phyloP scores from a whole-genome alignment of 2,113 vertebrate species.

The Myocastor coypus region DNA sequence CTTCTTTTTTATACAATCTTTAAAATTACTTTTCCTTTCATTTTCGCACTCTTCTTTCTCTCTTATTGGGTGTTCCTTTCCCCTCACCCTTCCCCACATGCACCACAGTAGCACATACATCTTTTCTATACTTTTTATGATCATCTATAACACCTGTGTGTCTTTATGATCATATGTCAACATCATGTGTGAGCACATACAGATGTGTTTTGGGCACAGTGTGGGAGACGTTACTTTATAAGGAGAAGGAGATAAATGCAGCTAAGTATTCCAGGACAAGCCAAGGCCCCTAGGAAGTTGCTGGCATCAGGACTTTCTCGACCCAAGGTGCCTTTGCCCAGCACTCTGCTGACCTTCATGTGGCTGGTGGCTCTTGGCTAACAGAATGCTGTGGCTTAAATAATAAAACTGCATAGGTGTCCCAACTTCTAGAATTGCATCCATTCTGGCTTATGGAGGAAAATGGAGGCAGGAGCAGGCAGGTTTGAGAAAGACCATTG shows the following conservation, averaged over 20 bases:
- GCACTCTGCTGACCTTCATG: neutral
- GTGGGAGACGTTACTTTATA: constrained; percentile 4
- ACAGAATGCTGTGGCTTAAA: neutral
- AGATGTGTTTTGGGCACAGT: neutral
- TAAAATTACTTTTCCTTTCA: neutral
- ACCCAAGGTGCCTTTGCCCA: neutral
- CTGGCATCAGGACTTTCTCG: neutral
- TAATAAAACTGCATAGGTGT: neutral
- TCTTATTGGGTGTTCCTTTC: neutral
- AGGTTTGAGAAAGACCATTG: neutral
- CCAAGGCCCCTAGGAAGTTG: neutral
- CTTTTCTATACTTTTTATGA: neutral
- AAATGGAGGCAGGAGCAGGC: neutral
- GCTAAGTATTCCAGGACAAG: neutral
- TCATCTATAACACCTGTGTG: neutral
- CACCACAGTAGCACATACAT: neutral
- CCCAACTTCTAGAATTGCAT: neutral
- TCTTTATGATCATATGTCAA: neutral
- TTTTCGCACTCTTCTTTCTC: neutral
- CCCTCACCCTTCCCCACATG: too few species aligned
- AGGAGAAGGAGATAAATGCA: neutral
- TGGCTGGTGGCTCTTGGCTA: neutral
- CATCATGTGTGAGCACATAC: neutral
- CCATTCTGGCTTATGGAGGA: fast-evolving
- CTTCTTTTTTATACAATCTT: neutral